These are phyloP conservation scores for Ostrea edulis DNA, from an alignment of 1,140 invertebrate species.

Conservation along the genomic window DNA sequence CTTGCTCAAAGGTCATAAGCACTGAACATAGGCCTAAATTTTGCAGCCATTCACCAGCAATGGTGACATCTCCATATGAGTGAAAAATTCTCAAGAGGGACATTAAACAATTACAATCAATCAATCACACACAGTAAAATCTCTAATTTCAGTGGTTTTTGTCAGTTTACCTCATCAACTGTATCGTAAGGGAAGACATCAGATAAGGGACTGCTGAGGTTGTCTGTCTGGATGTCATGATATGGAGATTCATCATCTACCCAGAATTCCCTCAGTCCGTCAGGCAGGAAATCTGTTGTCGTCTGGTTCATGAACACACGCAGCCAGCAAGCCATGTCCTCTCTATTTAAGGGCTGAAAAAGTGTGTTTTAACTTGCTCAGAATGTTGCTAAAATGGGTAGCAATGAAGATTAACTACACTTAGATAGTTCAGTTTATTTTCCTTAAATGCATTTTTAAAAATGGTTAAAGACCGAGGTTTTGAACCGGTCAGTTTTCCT, in stretches of 20 bases:
- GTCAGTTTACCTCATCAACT: slow-evolving; percentile 38
- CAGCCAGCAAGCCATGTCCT: slow-evolving; percentile 73
- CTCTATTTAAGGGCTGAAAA: slow-evolving; percentile 65
- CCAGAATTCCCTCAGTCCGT: slow-evolving; percentile 69
- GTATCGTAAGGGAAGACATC: slow-evolving; percentile 41
- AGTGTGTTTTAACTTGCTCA: background rate
- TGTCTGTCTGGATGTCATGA: slow-evolving; percentile 53
- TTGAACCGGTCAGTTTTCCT: too few species aligned
- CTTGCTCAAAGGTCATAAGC: too few species aligned
- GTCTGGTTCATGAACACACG: slow-evolving; percentile 71
- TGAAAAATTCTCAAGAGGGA: too few species aligned
- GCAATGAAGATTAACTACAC: too few species aligned
- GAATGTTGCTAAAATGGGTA: background rate
- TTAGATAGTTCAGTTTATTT: too few species aligned
- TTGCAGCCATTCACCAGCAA: too few species aligned
- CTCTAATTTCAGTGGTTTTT: background rate
- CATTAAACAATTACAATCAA: too few species aligned
- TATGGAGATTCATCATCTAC: slow-evolving; percentile 66
- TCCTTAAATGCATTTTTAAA: too few species aligned
- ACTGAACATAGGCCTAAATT: too few species aligned
- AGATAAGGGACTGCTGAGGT: slow-evolving; percentile 44
- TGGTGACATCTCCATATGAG: too few species aligned
- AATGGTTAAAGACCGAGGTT: too few species aligned
- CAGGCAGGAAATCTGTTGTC: slow-evolving; percentile 61
- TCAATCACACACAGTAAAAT: too few species aligned